A percentile compares a stretch with the other conserved stretches of the same genome.
phyloP scores from a whole-genome alignment of 2,113 vertebrate genomes.

The Anas platyrhynchos region DNA sequence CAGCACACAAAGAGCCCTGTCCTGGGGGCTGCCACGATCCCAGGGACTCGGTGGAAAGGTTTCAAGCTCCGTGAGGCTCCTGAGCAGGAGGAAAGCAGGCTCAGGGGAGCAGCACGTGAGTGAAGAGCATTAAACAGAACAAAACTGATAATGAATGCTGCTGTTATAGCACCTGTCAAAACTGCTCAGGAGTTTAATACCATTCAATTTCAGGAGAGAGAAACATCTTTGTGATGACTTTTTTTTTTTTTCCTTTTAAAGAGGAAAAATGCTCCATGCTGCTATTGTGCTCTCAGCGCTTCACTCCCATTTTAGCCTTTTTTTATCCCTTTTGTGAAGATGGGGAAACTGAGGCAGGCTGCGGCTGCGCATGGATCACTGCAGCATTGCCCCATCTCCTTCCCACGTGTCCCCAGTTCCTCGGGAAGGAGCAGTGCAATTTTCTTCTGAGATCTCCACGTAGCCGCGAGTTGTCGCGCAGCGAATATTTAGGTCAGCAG shows the following conservation, averaged over 20 bases:
- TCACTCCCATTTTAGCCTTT: background rate
- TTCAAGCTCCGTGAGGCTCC: background rate
- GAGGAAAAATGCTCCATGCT: background rate
- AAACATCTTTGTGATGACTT: slow-evolving; percentile 1
- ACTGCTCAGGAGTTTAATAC: slow-evolving; percentile 65
- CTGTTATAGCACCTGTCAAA: slow-evolving; percentile 73
- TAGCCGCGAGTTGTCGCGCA: background rate
- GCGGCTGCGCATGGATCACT: background rate
- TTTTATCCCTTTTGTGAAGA: background rate
- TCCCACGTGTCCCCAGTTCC: background rate
- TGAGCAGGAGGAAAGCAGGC: slow-evolving; percentile 16
- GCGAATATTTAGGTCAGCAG: slow-evolving; percentile 53
- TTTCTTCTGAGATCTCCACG: background rate
- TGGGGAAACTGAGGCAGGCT: slow-evolving; percentile 23
- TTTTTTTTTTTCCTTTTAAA: background rate
- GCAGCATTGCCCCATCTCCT: background rate
- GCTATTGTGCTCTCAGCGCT: fast-evolving
- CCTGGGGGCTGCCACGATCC: background rate
- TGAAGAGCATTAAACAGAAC: slow-evolving; percentile 61
- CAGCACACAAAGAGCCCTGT: background rate
- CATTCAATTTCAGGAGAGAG: slow-evolving; percentile 34
- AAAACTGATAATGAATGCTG: slow-evolving; percentile 68
- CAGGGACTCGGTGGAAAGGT: background rate
- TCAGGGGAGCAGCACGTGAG: slow-evolving; percentile 49
- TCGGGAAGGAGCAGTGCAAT: background rate